These are phyloP conservation scores for Agelaius tricolor DNA, from an alignment of 2,113 vertebrate genomes.

Conservation along the genomic window DNA sequence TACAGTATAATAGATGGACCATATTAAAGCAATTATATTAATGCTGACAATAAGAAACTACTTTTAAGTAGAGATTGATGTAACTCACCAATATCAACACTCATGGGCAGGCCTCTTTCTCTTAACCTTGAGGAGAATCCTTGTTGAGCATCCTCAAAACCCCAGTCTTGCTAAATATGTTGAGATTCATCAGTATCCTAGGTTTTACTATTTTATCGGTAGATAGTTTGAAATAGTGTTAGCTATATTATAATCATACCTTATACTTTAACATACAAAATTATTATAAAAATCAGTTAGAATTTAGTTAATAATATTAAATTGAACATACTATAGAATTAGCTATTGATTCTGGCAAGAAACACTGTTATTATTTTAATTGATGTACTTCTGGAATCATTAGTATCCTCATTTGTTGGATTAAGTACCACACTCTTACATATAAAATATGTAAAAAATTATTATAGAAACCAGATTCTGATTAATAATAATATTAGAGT, in stretches of 20 bases:
- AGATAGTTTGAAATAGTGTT: neutral
- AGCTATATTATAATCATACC: neutral
- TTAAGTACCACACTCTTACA: neutral
- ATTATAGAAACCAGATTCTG: neutral
- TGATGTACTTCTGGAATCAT: neutral
- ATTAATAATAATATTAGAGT: neutral
- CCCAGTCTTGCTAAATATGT: neutral
- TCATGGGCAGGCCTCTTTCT: rapidly evolving
- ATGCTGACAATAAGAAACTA: neutral
- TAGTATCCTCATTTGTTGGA: neutral
- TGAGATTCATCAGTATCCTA: neutral
- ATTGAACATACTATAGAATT: neutral
- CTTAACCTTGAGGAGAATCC: neutral
- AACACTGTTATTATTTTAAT: neutral
- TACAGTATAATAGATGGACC: neutral
- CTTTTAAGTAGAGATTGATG: neutral
- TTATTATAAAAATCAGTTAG: neutral
- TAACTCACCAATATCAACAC: neutral
- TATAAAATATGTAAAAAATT: neutral
- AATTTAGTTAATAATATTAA: neutral
- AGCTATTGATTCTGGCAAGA: neutral
- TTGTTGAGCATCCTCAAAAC: neutral
- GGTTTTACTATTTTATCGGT: neutral
- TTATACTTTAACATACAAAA: neutral
- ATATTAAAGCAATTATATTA: neutral